A percentile compares a stretch with the other conserved stretches of the same genome.
Evolutionary conservation across 2,888 invertebrate species (phyloP).

Genomic region (Temnothorax ravouxi): DNA sequence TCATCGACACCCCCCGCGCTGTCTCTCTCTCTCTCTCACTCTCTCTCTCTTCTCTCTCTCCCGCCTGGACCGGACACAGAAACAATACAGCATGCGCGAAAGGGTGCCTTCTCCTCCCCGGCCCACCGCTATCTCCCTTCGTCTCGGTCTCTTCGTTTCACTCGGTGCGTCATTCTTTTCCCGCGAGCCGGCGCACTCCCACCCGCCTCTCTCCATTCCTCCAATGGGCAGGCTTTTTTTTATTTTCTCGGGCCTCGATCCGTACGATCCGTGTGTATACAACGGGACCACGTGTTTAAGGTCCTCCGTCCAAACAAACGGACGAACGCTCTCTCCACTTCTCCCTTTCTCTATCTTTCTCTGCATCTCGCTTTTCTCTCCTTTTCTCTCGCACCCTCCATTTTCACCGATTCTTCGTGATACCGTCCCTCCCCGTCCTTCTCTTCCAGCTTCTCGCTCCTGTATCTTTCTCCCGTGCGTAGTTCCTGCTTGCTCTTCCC

Average conservation of each 20-base stretch:
- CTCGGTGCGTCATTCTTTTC: constrained; percentile 50
- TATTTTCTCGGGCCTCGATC: constrained; percentile 40
- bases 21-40: not conserved
- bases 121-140: constrained; percentile 31
- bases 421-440: constrained; percentile 61
- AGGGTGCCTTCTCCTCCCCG: constrained; percentile 21
- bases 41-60: constrained; percentile 17
- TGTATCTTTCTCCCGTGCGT: constrained; percentile 38
- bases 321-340: constrained; percentile 48
- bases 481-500: constrained; percentile 25
- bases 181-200: constrained; percentile 39
- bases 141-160: constrained; percentile 33
- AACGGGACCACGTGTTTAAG: constrained; percentile 80
- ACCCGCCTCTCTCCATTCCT: constrained; percentile 41
- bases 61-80: constrained; percentile 66
- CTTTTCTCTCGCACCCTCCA: constrained; percentile 44
- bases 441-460: constrained; percentile 22
- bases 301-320: constrained; percentile 78
- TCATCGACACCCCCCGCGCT: constrained; percentile 32
- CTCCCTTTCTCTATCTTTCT: constrained; percentile 21
- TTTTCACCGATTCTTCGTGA: constrained; percentile 60
- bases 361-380: not conserved
- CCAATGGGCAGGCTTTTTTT: constrained; percentile 10
- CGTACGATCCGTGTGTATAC: constrained; percentile 76
- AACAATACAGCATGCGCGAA: constrained; percentile 70